Evolutionary conservation across 2,888 invertebrate genomes (phyloP).

Genomic region (Lampropteryx suffumata): DNA sequence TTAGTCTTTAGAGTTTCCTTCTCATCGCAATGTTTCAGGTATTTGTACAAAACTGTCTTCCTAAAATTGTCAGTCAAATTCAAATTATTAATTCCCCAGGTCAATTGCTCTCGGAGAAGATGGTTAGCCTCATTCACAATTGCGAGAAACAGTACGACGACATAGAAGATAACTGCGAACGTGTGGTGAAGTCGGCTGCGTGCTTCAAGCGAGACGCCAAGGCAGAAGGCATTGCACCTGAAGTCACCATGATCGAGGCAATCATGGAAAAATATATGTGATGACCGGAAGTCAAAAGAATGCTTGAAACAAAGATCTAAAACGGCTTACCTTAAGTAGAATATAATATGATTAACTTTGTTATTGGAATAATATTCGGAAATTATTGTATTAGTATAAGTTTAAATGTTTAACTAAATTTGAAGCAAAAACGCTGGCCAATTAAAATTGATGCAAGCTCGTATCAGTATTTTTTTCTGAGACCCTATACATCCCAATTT

Average conservation of each 20-base stretch:
- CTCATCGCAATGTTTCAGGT: no score
- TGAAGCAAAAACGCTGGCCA: neutral
- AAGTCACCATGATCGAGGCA: slow-evolving; percentile 73
- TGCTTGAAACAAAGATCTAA: no score
- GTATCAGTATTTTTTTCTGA: neutral
- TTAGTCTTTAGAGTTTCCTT: no score
- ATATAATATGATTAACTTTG: no score
- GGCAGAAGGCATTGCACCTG: slow-evolving; percentile 68
- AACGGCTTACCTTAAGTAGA: no score
- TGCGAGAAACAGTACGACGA: slow-evolving; percentile 68
- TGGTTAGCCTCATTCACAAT: slow-evolving; percentile 69
- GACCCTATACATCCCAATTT: neutral
- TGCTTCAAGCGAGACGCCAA: slow-evolving; percentile 68
- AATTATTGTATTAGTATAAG: no score
- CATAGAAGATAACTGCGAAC: slow-evolving; percentile 62
- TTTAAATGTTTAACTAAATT: no score
- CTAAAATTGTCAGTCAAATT: no score
- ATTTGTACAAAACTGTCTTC: no score
- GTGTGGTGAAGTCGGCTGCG: slow-evolving; percentile 70
- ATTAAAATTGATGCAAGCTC: neutral
- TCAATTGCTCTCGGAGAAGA: slow-evolving; percentile 58
- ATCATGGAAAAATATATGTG: slow-evolving; percentile 64
- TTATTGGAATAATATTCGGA: no score
- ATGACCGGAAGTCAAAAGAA: slow-evolving; percentile 3
- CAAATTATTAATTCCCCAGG: slow-evolving; percentile 45